Conservation (phyloP, 2,113 vertebrate species). For the Polypterus bichir region DNA sequence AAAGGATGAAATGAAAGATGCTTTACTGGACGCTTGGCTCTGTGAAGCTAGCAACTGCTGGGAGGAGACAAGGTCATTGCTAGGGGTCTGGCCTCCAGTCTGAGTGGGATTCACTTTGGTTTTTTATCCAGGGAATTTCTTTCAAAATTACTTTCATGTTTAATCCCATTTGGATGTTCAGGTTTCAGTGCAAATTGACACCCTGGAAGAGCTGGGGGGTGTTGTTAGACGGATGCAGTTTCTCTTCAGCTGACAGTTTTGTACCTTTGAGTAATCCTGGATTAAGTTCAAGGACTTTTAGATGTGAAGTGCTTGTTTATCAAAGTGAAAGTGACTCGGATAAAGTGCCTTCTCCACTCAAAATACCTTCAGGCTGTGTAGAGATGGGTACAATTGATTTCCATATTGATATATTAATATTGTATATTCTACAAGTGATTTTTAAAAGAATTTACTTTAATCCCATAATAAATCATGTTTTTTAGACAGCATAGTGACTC, state of each 20-base stretch:
- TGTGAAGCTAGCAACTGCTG: slow-evolving; percentile 23
- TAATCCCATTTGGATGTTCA: slow-evolving; percentile 42
- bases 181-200: slow-evolving; percentile 51
- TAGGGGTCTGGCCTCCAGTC: slow-evolving; percentile 34
- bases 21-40: slow-evolving; percentile 31
- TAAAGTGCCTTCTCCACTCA: too few species aligned
- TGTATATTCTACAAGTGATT: too few species aligned
- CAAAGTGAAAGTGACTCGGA: slow-evolving; percentile 3
- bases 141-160: slow-evolving; percentile 41
- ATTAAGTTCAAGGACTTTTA: slow-evolving; percentile 38
- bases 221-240: slow-evolving; percentile 21
- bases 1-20: slow-evolving; percentile 21
- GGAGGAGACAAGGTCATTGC: slow-evolving; percentile 27
- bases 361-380: not conserved
- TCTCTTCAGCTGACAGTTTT: slow-evolving; percentile 32
- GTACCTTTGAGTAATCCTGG: slow-evolving; percentile 37
- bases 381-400: too few species aligned
- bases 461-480: too few species aligned
- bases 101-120: slow-evolving; percentile 32
- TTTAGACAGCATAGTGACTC: too few species aligned
- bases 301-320: slow-evolving; percentile 24
- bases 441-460: too few species aligned
- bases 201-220: slow-evolving; percentile 21
- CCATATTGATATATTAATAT: too few species aligned
- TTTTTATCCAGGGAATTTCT: slow-evolving; percentile 28